Evolutionary conservation across 2,888 invertebrate species (phyloP), one percentile per base, ranked within the genome.

Genomic region (Ennomos fuscantarius): DNA sequence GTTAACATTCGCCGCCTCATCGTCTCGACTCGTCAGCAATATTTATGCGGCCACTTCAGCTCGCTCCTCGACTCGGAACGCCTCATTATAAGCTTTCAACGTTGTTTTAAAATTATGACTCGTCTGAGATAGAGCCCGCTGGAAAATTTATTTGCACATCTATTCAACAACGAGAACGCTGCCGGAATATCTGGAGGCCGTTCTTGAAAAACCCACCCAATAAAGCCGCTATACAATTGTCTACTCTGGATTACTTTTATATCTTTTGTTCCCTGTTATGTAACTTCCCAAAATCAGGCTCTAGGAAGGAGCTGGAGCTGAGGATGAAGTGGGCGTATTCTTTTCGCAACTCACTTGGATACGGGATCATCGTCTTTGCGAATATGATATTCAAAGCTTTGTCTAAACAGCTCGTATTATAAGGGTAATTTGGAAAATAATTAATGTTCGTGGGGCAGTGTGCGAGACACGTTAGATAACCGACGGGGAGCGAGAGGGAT

Each of bases 391-490:
- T 64, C 66, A 75, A 63, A 69, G 72, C 73, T 71, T 72, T 76
- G 72, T 72, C 74, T 79, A 74, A 82, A 81, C 78, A 75, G 73
- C 74, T 78, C 72, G 75, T 82, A 78, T 77, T 75, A 24, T 24
- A 74, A 67, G 70, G 76, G 74, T 70, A 78, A 81, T 85, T 85
- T 84, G 73, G 79, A 81, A 85, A 84, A 86, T 85, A 88, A 89
- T 89, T 86, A 85, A 89, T 87, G 83, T 84, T 71, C 81, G 81
- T 82, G 78, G 84, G 84, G 79, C 82, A 87, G 84, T 81, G 76
- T 84, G 84, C 81, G 86, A 87, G 85, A 86, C 84, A 79, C 76
- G 87, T 88, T 89, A 86, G 89, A 84, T 91, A 89, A 89, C 82
- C 79, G 85, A 76, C 78, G 82, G 80, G 78, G 82, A 69, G 83